Conservation (phyloP, 2,888 invertebrate species). For the Eurois occulta region DNA sequence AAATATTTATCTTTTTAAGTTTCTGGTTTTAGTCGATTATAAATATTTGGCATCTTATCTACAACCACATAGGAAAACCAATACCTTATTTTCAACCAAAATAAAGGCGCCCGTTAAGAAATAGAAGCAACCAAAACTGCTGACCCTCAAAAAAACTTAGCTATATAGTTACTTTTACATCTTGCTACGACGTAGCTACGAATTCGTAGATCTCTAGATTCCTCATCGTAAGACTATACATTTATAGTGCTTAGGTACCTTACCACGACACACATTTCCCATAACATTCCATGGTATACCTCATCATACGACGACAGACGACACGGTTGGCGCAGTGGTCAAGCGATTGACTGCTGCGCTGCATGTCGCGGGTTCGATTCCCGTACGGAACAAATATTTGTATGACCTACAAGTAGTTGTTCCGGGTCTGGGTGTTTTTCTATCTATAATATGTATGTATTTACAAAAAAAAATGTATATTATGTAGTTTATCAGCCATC, state of each 20-base stretch:
- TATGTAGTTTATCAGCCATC: too few relatives aligned
- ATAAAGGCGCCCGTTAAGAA: neutral
- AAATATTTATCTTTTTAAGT: too few relatives aligned
- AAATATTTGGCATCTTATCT: neutral
- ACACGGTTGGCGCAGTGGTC: too few relatives aligned
- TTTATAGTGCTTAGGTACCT: neutral
- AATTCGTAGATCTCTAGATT: slow-evolving; percentile 1
- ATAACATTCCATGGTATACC: neutral
- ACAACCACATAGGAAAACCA: neutral
- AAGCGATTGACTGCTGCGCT: too few relatives aligned
- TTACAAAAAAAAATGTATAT: too few relatives aligned
- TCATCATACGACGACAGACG: too few relatives aligned
- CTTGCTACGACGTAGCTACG: neutral
- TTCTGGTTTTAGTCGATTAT: neutral
- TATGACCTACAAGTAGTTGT: too few relatives aligned
- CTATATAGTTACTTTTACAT: neutral
- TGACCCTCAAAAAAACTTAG: neutral
- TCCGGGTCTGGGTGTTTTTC: too few relatives aligned
- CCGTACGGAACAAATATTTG: too few relatives aligned
- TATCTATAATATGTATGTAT: too few relatives aligned
- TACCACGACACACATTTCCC: neutral
- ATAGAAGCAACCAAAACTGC: neutral
- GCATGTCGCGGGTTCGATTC: too few relatives aligned
- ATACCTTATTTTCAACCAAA: neutral
- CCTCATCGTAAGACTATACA: neutral